These are phyloP conservation scores for Proctacanthus coquilletti DNA, from an alignment of 1,140 invertebrate species.

Conservation along the genomic window DNA sequence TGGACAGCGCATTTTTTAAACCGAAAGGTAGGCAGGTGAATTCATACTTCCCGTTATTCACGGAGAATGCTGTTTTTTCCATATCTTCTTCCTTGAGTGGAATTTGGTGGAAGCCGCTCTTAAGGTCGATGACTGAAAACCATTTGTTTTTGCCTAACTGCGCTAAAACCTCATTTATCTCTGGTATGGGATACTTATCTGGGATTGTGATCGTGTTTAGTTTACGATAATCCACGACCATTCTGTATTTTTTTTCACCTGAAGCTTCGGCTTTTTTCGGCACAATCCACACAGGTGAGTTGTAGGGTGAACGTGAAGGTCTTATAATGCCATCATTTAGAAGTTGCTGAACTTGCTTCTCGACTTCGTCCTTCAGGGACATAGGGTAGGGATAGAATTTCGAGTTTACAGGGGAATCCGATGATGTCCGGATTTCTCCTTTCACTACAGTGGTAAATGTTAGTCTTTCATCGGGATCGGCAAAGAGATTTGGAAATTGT, in stretches of 20 bases:
- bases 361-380: conserved; percentile 11
- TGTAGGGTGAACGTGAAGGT: conserved; percentile 9
- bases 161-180: conserved; percentile 31
- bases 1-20: conserved; percentile 22
- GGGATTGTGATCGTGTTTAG: conserved; percentile 16
- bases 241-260: conserved; percentile 17
- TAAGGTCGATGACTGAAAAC: conserved; percentile 30
- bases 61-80: conserved; percentile 25
- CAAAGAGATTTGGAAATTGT: background rate
- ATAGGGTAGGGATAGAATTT: conserved; percentile 12
- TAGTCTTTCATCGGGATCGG: conserved; percentile 2
- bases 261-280: conserved; percentile 4
- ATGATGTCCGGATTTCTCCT: conserved; percentile 1
- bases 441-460: background rate
- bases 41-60: conserved; percentile 22
- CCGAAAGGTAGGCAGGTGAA: conserved; percentile 24
- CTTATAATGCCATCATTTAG: conserved; percentile 15
- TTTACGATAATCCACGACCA: conserved; percentile 20
- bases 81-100: conserved; percentile 13
- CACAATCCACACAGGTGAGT: conserved; percentile 3
- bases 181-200: conserved; percentile 34
- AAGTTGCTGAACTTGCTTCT: conserved; percentile 9
- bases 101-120: conserved; percentile 32
- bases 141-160: conserved; percentile 22
- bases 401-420: conserved; percentile 4